Evolutionary conservation across 2,888 invertebrate genomes (phyloP), one percentile per base, ranked within the genome.

Genomic region (Venusia cambrica): DNA sequence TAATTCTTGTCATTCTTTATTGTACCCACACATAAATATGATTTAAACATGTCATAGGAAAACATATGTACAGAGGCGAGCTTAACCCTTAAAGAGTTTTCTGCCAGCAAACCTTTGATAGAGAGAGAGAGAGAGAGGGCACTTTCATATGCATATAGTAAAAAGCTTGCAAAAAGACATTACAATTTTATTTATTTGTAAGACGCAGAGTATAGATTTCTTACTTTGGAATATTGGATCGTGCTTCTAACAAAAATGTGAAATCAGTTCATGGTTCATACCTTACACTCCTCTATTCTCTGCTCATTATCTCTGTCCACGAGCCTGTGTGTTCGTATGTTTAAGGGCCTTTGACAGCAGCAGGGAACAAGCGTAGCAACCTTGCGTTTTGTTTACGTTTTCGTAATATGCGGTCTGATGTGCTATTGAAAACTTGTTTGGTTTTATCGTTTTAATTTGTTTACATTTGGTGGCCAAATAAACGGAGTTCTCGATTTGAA

Each of bases 391-490:
- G 39, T 39, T 36, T 38, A 12, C 27, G 18, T 19, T 43, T 32
- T 15, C 43, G 48, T 33, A 49, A 49, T 49, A 28, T 38, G 41
- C 33, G 18, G 33, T 32, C 28, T 34, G 18, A 25, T 41, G 13
- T 35, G 36, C 30, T 48, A 49, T 46, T 46, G 46, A 41, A 34
- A 22, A 32, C 40, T 20, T 25, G 38, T 35, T 37, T 33, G 13
- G 26, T 30, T 11, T 40, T 25, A 15, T 18, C 6, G 26, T 16
- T 32, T 32, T 34, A 26, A 31, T 36, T 32, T 40, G 40, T 40
- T 35, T 40, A 32, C 21, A 5, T 24, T 32, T 7, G 13, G 9
- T 20, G 17, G 5, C 2, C 10, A 27, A 28, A 26, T 21, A 28
- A 21, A 20, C 24, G 5, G 18, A 25, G 21, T 37, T n/a, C 10